phyloP scores from a whole-genome alignment of 2,113 vertebrate genomes.

The Prionailurus viverrinus region DNA sequence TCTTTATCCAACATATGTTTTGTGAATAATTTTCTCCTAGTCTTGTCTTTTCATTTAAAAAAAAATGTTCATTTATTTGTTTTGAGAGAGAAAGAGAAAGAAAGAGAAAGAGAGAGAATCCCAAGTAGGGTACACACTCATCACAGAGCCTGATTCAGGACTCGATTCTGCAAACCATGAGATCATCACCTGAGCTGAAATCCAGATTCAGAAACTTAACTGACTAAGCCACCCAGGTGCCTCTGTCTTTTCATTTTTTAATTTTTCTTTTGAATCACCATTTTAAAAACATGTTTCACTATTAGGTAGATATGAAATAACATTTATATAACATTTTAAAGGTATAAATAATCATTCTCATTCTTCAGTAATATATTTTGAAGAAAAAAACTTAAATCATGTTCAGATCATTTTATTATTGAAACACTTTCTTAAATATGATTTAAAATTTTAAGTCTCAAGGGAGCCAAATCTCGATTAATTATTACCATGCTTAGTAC shows the following conservation, averaged over 20 bases:
- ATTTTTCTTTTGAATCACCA: background rate
- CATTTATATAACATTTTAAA: slow-evolving; percentile 18
- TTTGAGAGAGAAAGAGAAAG: no score
- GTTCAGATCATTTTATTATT: slow-evolving; percentile 2
- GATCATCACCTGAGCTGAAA: no score
- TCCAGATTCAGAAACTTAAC: no score
- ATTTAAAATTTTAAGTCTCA: slow-evolving; percentile 14
- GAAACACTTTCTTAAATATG: slow-evolving; percentile 2
- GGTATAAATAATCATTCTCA: background rate
- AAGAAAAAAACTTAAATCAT: slow-evolving; percentile 28
- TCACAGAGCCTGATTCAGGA: no score
- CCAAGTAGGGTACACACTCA: no score
- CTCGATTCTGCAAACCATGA: no score
- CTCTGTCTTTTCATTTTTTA: no score
- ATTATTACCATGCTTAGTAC: background rate
- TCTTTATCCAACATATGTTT: slow-evolving; percentile 29
- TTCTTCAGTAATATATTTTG: slow-evolving; percentile 15
- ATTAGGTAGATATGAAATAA: slow-evolving; percentile 17
- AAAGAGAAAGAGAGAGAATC: no score
- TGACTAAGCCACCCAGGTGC: no score
- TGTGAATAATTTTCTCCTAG: slow-evolving; percentile 27
- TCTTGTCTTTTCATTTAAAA: slow-evolving; percentile 27
- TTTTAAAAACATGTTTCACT: slow-evolving; percentile 15
- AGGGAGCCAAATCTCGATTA: slow-evolving; percentile 14
- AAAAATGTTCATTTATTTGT: background rate